phyloP scores from a whole-genome alignment of 1,140 invertebrate species.

The Neodiprion lecontei region DNA sequence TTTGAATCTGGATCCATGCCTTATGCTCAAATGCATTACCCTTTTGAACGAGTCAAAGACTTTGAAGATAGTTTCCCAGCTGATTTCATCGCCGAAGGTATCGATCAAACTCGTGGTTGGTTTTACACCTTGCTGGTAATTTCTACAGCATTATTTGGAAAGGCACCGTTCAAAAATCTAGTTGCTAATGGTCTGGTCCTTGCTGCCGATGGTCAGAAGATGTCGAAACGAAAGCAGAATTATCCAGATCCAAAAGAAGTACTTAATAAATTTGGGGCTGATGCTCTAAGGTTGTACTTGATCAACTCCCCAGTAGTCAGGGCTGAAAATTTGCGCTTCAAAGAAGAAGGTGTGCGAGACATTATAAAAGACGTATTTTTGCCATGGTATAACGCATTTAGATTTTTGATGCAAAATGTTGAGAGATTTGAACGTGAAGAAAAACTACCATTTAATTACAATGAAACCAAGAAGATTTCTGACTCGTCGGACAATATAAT shows the following conservation, averaged over 20 bases:
- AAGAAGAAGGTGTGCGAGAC: slow-evolving; percentile 96
- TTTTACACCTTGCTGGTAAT: slow-evolving; percentile 98
- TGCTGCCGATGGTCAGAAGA: slow-evolving; percentile 97
- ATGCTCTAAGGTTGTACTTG: slow-evolving; percentile 94
- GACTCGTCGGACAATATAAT: slow-evolving; percentile 81
- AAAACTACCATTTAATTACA: slow-evolving; percentile 68
- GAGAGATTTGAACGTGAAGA: slow-evolving; percentile 80
- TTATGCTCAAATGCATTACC: slow-evolving; percentile 96
- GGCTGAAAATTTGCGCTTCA: slow-evolving; percentile 95
- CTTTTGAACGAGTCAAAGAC: slow-evolving; percentile 89
- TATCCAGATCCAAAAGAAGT: slow-evolving; percentile 96
- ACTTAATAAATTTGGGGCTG: slow-evolving; percentile 94
- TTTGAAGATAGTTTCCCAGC: slow-evolving; percentile 98
- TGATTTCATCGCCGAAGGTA: slow-evolving; percentile 99
- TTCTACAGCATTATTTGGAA: slow-evolving; percentile 95
- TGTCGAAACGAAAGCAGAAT: slow-evolving; percentile 99
- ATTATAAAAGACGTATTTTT: slow-evolving; percentile 97
- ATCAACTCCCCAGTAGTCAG: slow-evolving; percentile 98
- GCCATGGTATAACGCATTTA: slow-evolving; percentile 99
- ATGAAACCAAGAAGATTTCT: slow-evolving; percentile 61
- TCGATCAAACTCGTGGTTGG: slow-evolving; percentile 99
- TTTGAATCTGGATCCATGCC: slow-evolving; percentile 99
- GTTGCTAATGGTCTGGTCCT: slow-evolving; percentile 96
- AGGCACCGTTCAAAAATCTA: slow-evolving; percentile 97
- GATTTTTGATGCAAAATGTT: slow-evolving; percentile 94